Conservation (phyloP, 2,113 vertebrate species). For the Hippocampus guttulatus region DNA sequence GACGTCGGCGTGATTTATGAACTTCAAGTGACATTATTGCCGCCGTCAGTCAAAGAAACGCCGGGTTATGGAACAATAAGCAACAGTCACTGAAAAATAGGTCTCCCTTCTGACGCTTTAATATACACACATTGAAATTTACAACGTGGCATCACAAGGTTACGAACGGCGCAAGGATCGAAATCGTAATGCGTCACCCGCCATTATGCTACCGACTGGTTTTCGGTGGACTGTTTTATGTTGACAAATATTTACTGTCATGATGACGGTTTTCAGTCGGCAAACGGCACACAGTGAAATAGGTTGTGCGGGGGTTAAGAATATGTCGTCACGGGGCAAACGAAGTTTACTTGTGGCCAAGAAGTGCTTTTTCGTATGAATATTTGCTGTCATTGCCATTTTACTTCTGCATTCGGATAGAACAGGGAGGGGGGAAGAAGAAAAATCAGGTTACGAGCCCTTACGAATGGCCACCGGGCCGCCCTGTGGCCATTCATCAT, state of each 20-base stretch:
- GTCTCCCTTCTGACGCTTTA: not conserved
- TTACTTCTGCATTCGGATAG: not conserved
- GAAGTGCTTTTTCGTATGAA: too few species aligned
- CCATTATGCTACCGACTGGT: not conserved
- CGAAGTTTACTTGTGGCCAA: too few species aligned
- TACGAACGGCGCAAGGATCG: too few species aligned
- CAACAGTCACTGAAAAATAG: not conserved
- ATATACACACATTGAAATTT: not conserved
- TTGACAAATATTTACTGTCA: not conserved
- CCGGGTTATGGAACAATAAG: not conserved
- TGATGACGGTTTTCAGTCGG: not conserved
- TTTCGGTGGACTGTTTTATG: not conserved
- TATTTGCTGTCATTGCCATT: too few species aligned
- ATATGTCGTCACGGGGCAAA: too few species aligned
- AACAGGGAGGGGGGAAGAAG: not conserved
- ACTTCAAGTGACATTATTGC: not conserved
- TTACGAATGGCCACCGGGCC: too few species aligned
- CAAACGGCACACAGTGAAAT: too few species aligned
- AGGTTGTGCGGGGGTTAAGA: too few species aligned
- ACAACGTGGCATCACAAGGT: too few species aligned
- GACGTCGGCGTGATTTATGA: constrained; percentile 3
- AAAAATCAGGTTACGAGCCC: too few species aligned
- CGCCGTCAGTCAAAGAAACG: not conserved
- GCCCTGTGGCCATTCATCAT: not conserved
- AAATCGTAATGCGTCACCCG: too few species aligned